A percentile compares a stretch with the other conserved stretches of the same genome.
These are phyloP conservation scores for Rhea pennata DNA, from an alignment of 2,113 vertebrate genomes.

Conservation along the genomic window DNA sequence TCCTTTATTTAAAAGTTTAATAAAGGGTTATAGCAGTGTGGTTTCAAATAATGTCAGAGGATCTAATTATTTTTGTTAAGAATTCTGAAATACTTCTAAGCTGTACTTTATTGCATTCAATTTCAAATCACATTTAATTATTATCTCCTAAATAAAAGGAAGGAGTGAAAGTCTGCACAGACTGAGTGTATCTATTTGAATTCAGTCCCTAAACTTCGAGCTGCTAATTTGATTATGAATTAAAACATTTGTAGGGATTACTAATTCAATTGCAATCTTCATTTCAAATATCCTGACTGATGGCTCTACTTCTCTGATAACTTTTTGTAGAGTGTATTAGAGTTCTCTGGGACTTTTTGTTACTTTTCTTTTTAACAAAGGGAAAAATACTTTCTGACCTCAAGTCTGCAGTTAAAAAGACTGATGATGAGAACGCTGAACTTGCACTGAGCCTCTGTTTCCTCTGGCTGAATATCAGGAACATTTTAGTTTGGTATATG, in stretches of 20 bases:
- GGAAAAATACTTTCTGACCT: neutral
- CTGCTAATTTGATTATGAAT: slow-evolving; percentile 62
- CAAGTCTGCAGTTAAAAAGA: neutral
- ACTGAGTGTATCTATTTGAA: neutral
- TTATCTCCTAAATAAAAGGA: slow-evolving; percentile 60
- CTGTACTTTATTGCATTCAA: slow-evolving; percentile 28
- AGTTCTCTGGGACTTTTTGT: neutral
- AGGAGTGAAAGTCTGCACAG: neutral
- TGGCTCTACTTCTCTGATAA: neutral
- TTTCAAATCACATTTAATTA: slow-evolving; percentile 66
- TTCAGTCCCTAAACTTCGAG: slow-evolving; percentile 17
- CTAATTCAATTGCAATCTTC: neutral
- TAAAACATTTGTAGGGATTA: slow-evolving; percentile 36
- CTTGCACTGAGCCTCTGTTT: neutral
- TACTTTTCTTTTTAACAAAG: neutral
- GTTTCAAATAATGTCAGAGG: slow-evolving; percentile 53
- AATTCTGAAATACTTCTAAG: slow-evolving; percentile 47
- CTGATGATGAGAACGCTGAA: neutral
- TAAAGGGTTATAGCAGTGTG: neutral
- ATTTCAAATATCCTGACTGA: neutral
- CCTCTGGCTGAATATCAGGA: neutral
- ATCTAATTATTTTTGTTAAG: slow-evolving; percentile 68
- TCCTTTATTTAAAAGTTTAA: neutral
- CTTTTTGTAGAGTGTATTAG: neutral
- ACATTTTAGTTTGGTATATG: neutral